A percentile compares a stretch with the other conserved stretches of the same genome.
Evolutionary conservation across 2,888 invertebrate species (phyloP).

Genomic region (Rhimphoctona megacephalus): DNA sequence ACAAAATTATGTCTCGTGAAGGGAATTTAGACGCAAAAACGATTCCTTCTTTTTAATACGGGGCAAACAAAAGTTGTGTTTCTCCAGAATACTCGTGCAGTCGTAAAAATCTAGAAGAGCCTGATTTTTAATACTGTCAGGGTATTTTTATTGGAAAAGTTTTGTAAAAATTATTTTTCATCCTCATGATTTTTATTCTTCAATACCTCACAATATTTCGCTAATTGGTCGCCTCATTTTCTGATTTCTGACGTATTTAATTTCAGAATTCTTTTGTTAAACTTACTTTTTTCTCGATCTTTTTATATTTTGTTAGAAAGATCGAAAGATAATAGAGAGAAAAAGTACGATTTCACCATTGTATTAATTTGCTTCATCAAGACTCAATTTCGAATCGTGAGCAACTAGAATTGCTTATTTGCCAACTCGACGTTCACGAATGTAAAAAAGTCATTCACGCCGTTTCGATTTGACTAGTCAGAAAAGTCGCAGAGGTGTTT

Average conservation of each 20-base stretch:
- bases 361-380: not conserved
- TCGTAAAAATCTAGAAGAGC: too few relatives aligned
- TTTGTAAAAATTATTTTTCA: not conserved
- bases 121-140: not conserved
- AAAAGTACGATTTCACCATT: not conserved
- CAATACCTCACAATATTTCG: not conserved
- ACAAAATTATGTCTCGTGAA: not conserved
- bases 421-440: not conserved
- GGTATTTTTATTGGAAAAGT: not conserved
- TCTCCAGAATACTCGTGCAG: too few relatives aligned
- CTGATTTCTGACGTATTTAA: not conserved
- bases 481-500: constrained; percentile 13
- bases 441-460: constrained; percentile 5
- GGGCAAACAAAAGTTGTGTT: not conserved
- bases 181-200: not conserved
- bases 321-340: not conserved
- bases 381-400: not conserved
- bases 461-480: constrained; percentile 5
- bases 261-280: not conserved
- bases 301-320: not conserved
- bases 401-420: not conserved
- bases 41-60: not conserved
- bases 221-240: too few relatives aligned
- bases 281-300: not conserved
- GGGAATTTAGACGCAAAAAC: not conserved